A percentile compares a stretch with the other conserved stretches of the same genome.
Evolutionary conservation across 2,113 vertebrate species (phyloP).

Genomic region (Gymnogyps californianus): DNA sequence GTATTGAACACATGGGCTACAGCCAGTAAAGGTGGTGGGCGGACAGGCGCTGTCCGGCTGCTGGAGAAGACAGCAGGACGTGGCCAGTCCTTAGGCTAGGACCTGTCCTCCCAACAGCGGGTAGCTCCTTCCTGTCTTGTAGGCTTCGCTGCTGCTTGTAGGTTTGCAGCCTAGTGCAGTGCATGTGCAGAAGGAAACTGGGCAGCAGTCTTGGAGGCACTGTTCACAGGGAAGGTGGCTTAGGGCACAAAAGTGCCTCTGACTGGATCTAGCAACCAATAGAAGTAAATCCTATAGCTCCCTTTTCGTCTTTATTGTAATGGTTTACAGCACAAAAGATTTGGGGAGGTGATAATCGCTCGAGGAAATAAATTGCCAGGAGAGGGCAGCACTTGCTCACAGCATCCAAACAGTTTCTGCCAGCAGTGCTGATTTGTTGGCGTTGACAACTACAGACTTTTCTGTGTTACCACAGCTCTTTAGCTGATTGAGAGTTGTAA

Average conservation of each 20-base stretch:
- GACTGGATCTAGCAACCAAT: background rate
- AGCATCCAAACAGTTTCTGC: background rate
- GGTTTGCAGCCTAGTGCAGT: background rate
- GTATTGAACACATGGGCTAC: accelerated
- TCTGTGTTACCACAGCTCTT: accelerated
- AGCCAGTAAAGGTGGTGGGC: background rate
- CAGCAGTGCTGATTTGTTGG: background rate
- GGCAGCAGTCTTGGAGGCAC: background rate
- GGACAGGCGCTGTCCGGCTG: background rate
- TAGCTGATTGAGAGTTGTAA: background rate
- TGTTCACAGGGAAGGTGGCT: background rate
- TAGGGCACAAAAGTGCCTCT: background rate
- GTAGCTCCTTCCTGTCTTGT: background rate
- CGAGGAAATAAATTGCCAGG: slow-evolving; percentile 18
- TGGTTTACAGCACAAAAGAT: background rate
- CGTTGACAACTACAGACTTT: accelerated
- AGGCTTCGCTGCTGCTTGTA: background rate
- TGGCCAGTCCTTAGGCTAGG: background rate
- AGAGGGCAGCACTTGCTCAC: slow-evolving; percentile 70
- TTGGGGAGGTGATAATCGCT: background rate
- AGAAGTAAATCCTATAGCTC: background rate
- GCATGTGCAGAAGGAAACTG: background rate
- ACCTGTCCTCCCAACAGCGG: background rate
- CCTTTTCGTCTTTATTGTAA: accelerated
- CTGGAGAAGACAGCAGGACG: background rate